Percentiles rank a stretch among this genome's conserved stretches.
Conservation (phyloP, 2,113 vertebrate species). For the Paraplagusia blochii region DNA sequence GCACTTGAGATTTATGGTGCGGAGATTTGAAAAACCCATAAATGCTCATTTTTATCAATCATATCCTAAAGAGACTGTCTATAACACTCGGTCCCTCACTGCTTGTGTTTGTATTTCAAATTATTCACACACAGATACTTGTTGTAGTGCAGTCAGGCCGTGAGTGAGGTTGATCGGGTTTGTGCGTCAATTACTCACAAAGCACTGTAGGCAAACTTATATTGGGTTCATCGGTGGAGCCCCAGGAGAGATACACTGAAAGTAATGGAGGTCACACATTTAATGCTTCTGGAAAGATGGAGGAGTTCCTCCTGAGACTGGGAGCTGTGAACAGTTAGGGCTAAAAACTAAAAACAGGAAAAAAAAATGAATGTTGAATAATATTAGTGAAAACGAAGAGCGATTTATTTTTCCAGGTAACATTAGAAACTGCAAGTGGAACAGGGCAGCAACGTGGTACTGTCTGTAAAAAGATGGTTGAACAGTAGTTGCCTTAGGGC, state of each 20-base stretch:
- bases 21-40: no score
- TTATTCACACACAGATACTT: not conserved
- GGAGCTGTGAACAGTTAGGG: not conserved
- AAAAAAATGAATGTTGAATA: not conserved
- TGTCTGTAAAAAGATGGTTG: constrained; percentile 15
- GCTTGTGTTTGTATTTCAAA: no score
- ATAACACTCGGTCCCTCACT: not conserved
- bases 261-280: constrained; percentile 12
- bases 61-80: not conserved
- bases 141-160: not conserved
- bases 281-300: not conserved
- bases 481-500: constrained; percentile 20
- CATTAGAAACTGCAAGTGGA: not conserved
- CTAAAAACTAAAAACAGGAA: not conserved
- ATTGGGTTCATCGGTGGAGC: not conserved
- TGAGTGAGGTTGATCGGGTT: not conserved
- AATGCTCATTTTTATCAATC: no score
- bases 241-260: constrained; percentile 1
- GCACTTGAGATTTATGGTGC: no score
- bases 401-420: constrained; percentile 1
- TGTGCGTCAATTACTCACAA: constrained; percentile 10
- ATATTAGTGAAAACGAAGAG: not conserved
- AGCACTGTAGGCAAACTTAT: constrained; percentile 3
- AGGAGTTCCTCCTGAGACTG: not conserved
- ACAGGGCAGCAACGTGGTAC: not conserved